phyloP scores from a whole-genome alignment of 2,888 invertebrate genomes.

The Cepaea hortensis region DNA sequence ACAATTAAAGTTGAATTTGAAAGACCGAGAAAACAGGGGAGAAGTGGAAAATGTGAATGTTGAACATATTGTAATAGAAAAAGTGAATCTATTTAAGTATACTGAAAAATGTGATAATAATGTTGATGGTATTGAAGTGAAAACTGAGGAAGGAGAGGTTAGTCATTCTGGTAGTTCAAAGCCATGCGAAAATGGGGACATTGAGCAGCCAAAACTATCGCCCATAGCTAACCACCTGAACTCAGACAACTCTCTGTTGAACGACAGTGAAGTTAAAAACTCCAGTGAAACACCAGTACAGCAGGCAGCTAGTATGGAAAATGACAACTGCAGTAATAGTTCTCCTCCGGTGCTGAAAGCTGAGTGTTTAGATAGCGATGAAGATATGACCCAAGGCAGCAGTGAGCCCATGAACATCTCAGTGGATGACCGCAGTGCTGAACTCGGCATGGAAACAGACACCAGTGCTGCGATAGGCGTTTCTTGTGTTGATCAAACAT shows the following conservation, averaged over 20 bases:
- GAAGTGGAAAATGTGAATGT: background rate
- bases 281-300: background rate
- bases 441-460: conserved; percentile 20
- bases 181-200: conserved; percentile 46
- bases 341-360: conserved; percentile 48
- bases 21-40: background rate
- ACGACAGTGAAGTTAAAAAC: background rate
- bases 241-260: background rate
- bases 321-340: conserved; percentile 38
- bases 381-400: conserved; percentile 9
- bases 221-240: conserved; percentile 37
- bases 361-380: conserved; percentile 41
- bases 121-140: background rate
- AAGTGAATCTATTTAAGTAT: background rate
- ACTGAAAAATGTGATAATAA: background rate
- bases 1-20: background rate
- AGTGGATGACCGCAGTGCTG: conserved; percentile 27
- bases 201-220: conserved; percentile 45
- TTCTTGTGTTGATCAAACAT: conserved; percentile 36
- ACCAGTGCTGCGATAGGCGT: conserved; percentile 33
- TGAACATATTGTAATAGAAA: conserved; percentile 7
- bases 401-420: conserved; percentile 41
- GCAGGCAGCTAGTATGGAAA: conserved; percentile 16
- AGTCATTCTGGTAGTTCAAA: background rate
- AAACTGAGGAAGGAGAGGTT: background rate